Evolutionary conservation across 2,797 vertebrate genomes (phyloP).

Genomic region (Myiotriccus ornatus): DNA sequence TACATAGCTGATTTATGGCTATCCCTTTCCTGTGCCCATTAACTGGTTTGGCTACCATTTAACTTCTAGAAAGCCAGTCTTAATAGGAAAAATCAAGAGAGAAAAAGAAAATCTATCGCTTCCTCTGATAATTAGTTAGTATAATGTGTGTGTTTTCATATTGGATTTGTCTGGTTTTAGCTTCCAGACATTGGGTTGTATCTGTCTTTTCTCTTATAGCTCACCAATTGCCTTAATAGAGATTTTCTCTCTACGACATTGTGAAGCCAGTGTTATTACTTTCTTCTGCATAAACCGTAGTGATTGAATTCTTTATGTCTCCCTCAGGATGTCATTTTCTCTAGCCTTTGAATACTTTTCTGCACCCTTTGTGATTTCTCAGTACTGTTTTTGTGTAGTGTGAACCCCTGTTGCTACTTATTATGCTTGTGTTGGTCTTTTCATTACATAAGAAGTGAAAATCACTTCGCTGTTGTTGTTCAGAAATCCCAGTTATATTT

Average conservation of each 20-base stretch:
- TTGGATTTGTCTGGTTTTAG: slow-evolving; percentile 16
- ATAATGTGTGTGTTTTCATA: background rate
- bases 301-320: background rate
- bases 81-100: background rate
- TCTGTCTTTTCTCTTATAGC: background rate
- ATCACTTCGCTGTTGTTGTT: background rate
- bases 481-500: background rate
- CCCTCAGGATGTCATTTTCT: slow-evolving; percentile 6
- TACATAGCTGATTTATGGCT: background rate
- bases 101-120: background rate
- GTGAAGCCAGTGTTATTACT: background rate
- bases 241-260: slow-evolving; percentile 4
- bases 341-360: slow-evolving; percentile 19
- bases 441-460: slow-evolving; percentile 5
- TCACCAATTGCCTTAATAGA: background rate
- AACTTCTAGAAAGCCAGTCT: background rate
- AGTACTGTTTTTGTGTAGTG: background rate
- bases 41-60: background rate
- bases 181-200: background rate
- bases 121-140: background rate
- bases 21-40: background rate
- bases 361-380: slow-evolving; percentile 22
- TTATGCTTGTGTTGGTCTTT: slow-evolving; percentile 12
- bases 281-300: background rate
- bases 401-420: background rate